Percentiles rank a stretch among this genome's conserved stretches.
Evolutionary conservation across 1,140 invertebrate genomes (phyloP).

Genomic region (Artemia franciscana): DNA sequence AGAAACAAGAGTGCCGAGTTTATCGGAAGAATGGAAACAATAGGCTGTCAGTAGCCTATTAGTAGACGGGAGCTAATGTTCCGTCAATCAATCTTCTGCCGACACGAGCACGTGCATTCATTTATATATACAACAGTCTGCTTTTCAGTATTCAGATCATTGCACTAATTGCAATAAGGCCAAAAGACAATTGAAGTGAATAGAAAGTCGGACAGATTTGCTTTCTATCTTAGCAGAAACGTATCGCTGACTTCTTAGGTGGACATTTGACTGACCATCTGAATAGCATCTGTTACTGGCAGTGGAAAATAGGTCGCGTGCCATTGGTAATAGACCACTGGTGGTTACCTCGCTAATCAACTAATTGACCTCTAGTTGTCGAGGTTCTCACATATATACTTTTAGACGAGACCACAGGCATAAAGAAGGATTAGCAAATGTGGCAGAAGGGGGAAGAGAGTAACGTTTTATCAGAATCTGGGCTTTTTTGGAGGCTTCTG

Average conservation of each 20-base stretch:
- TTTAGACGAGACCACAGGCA: too few species aligned
- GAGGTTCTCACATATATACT: too few species aligned
- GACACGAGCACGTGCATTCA: not conserved
- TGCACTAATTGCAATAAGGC: not conserved
- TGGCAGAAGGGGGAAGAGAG: too few species aligned
- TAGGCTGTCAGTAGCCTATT: not conserved
- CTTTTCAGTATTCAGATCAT: not conserved
- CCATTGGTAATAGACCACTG: not conserved
- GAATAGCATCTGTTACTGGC: not conserved
- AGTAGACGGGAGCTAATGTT: not conserved
- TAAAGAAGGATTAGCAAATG: too few species aligned
- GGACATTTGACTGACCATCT: not conserved
- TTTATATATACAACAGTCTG: not conserved
- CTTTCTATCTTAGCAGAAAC: not conserved
- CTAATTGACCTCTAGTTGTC: too few species aligned
- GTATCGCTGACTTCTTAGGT: too few species aligned
- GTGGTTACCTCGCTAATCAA: not conserved
- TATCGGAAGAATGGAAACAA: not conserved
- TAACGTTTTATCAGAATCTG: too few species aligned
- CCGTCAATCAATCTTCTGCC: not conserved
- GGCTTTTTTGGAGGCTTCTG: too few species aligned
- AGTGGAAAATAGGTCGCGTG: not conserved
- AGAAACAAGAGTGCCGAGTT: not conserved
- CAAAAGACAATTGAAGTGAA: not conserved
- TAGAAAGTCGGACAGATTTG: not conserved